Evolutionary conservation across 2,113 vertebrate genomes (phyloP).

Genomic region (Lepisosteus osseus): DNA sequence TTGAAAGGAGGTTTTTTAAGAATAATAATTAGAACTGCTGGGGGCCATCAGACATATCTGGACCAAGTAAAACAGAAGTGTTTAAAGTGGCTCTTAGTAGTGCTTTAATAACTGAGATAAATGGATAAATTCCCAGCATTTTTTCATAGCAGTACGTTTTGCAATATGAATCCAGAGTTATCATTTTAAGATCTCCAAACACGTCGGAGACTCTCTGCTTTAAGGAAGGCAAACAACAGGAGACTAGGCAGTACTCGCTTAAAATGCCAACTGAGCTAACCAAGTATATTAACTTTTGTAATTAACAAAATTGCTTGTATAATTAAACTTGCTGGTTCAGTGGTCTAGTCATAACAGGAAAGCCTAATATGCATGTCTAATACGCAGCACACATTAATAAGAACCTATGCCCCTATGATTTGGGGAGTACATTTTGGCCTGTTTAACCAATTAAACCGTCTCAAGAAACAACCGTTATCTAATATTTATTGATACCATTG

Average conservation of each 20-base stretch:
- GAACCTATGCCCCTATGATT: background rate
- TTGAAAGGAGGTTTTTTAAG: no score
- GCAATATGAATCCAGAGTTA: no score
- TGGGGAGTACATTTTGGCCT: background rate
- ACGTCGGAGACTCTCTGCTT: background rate
- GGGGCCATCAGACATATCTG: no score
- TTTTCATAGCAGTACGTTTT: no score
- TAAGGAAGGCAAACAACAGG: background rate
- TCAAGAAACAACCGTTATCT: no score
- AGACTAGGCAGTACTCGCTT: background rate
- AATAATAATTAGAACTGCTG: no score
- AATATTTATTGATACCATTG: no score
- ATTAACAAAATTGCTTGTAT: constrained; percentile 23
- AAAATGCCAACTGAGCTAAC: constrained; percentile 1
- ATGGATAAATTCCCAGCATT: no score
- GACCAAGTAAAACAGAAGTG: no score
- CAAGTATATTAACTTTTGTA: constrained; percentile 21
- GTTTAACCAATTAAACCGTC: no score
- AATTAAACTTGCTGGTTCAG: constrained; percentile 16
- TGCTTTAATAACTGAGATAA: no score
- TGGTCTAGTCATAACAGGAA: constrained; percentile 14
- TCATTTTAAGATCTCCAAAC: background rate
- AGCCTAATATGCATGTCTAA: constrained; percentile 16
- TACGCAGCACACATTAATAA: background rate
- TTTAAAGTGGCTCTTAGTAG: no score